Base-by-base conservation (phyloP, 2,888 invertebrate species). In the Nomada lathburiana region DNA sequence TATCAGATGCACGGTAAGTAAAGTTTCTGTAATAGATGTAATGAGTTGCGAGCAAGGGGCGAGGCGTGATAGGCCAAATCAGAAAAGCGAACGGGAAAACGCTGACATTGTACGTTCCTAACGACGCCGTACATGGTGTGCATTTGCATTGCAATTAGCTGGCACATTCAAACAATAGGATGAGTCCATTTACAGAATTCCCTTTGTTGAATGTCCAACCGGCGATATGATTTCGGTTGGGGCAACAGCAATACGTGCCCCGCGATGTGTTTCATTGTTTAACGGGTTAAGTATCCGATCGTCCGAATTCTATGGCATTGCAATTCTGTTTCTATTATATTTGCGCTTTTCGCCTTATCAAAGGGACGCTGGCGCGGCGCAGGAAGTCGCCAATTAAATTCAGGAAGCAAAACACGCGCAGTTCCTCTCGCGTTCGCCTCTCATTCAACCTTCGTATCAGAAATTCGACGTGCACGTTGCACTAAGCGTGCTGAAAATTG, bases 1-100 rank as follows among this genome's bases (percentile, higher is more conserved):
- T 96, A 97, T 94, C 98, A 98, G 95, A 96, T 98, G 90, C 98
- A 98, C 95, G 96, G 97, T 97, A 94, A 94, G 93, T 89, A 59
- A 73, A 70, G 13, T 70, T 57, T 53, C 26, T 44, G 18, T 55
- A 29, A 23, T 26, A 16, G 59, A 2, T 2, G 26, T 52, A 55
- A 67, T 23, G 36, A 11, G 29, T 26, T 9, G 13, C 44, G 36
- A 11, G n/a, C 55, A 57, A 65, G 69, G 44, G 60, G 26, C 67
- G 53, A 11, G 18, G 64, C 36, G 64, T 75, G 44, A 71, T 80
- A 67, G 42, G 16, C 53, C 26, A 20, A 76, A 67, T 67, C 65
- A n/a, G 36, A 29, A 16, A 20, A 20, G 44, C 63, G 44, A 29
- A 16, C 50, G 44, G 53, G 78, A 81, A 82, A 81, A 62, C 73